Base-by-base conservation (phyloP, 2,113 vertebrate species). In the Cheirogaleus medius region DNA sequence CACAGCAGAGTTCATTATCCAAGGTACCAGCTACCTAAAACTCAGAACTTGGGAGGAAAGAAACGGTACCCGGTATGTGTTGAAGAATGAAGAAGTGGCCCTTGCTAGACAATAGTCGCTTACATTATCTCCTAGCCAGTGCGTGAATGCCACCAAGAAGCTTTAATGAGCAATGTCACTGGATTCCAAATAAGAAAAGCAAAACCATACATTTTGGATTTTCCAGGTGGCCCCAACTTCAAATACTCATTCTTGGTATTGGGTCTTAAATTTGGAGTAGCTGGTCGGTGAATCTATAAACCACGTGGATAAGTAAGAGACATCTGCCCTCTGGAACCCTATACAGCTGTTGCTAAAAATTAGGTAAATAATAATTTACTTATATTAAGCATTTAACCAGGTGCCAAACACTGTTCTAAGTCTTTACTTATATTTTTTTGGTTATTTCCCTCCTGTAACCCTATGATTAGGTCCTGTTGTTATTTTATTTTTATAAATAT, bases 251-350 rank as follows among this genome's bases (percentile, higher is more conserved):
- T 96, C 54, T 74, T 20, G 2, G 64, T 37, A 11, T 29, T 49
- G 44, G n/a, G 47, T 34, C 15, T 32, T 3, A 27, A 18, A 12
- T 93, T 66, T 58, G 64, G 69, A 90, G 44, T 71, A 68, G 42
- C n/a, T 42, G 29, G n/a, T 39, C 25, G 78, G 60, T 80, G 42
- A 66, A n/a, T 87, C 42, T 87, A 64, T 74, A 81, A 91, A 58
- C 27, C 58, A 82, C 32, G 6, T 27, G 11, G 14, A 23, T 32
- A 63, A 78, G 56, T 37, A 78, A 88, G 66, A 78, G 47, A 39
- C 3, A 68, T 34, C 5, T 20, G 27, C 29, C 37, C 56, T 32
- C 5, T 42, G n/a, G 88, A 88, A 82, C 15, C 18, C 39, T 25
- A 21, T 1, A 42, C 18, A 42, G 27, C 39, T 81, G 2, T 49